Percentiles rank a stretch among this genome's conserved stretches.
Conservation (phyloP, 2,113 vertebrate species). For the Genyomyrus donnyi region DNA sequence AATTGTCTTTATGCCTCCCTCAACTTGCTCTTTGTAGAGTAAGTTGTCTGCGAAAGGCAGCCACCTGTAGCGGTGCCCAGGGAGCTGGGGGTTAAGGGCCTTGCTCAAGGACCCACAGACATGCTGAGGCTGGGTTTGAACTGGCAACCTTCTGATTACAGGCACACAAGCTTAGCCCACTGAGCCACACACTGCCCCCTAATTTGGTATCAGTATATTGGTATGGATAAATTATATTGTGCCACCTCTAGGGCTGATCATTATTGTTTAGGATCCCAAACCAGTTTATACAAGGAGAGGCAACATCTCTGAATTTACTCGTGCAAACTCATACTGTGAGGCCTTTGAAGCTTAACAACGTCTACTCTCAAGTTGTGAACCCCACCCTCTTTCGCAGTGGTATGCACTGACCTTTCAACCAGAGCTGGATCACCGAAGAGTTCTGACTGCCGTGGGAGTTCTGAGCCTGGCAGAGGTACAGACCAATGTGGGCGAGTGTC, state of each 20-base stretch:
- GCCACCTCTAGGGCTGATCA: neutral
- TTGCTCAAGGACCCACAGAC: too few relatives aligned
- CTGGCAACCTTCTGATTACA: too few relatives aligned
- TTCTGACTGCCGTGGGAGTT: conserved; percentile 34
- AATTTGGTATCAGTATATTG: too few relatives aligned
- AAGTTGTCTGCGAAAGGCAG: too few relatives aligned
- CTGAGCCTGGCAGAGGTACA: conserved; percentile 29
- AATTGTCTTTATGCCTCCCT: too few relatives aligned
- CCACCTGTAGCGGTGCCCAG: too few relatives aligned
- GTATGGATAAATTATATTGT: neutral
- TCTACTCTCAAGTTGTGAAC: neutral
- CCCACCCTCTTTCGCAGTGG: neutral
- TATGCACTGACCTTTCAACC: conserved; percentile 14
- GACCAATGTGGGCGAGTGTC: neutral
- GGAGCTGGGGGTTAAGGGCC: too few relatives aligned
- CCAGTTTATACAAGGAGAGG: neutral
- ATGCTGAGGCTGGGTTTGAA: too few relatives aligned
- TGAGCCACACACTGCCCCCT: too few relatives aligned
- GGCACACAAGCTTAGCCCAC: too few relatives aligned
- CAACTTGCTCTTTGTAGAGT: too few relatives aligned
- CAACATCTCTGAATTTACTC: neutral
- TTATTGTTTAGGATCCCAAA: neutral
- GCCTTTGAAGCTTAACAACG: neutral
- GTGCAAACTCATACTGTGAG: neutral
- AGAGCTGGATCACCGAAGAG: conserved; percentile 23